A percentile compares a stretch with the other conserved stretches of the same genome.
Evolutionary conservation across 2,888 invertebrate species (phyloP).

Genomic region (Harpalus rubripes): DNA sequence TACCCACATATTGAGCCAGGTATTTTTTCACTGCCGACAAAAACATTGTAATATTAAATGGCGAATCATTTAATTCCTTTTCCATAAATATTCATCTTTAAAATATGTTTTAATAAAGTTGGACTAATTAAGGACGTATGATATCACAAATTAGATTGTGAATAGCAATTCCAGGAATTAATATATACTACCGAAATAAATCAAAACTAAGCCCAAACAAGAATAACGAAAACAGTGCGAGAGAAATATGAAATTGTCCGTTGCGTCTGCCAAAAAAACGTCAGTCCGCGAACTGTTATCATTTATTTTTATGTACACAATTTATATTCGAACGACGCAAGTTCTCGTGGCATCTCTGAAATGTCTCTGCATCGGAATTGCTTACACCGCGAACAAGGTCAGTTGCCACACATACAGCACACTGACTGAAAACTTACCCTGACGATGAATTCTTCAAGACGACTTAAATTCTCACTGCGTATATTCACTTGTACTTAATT

Average conservation of each 20-base stretch:
- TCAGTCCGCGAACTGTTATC: slow-evolving; percentile 58
- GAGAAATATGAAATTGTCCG: slow-evolving; percentile 43
- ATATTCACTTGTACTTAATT: background rate
- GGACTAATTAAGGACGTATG: slow-evolving; percentile 4
- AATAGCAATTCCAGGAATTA: slow-evolving; percentile 29
- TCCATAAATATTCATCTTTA: background rate
- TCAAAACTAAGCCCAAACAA: slow-evolving; percentile 52
- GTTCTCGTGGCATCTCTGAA: slow-evolving; percentile 59
- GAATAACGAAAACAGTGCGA: slow-evolving; percentile 29
- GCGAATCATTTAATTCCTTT: no score
- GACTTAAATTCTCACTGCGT: background rate
- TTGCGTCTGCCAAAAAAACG: slow-evolving; percentile 55
- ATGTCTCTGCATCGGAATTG: slow-evolving; percentile 59
- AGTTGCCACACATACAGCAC: slow-evolving; percentile 33
- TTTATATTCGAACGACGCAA: slow-evolving; percentile 60
- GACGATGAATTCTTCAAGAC: background rate
- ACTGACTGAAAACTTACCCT: background rate
- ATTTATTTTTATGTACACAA: slow-evolving; percentile 60
- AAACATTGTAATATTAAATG: no score
- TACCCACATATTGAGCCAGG: no score
- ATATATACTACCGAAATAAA: slow-evolving; percentile 42
- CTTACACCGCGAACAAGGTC: slow-evolving; percentile 53
- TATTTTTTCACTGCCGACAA: no score
- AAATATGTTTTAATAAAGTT: background rate
- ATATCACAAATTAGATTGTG: slow-evolving; percentile 41